These are phyloP conservation scores for Lophura nycthemera DNA, from an alignment of 2,113 vertebrate species.

Conservation along the genomic window DNA sequence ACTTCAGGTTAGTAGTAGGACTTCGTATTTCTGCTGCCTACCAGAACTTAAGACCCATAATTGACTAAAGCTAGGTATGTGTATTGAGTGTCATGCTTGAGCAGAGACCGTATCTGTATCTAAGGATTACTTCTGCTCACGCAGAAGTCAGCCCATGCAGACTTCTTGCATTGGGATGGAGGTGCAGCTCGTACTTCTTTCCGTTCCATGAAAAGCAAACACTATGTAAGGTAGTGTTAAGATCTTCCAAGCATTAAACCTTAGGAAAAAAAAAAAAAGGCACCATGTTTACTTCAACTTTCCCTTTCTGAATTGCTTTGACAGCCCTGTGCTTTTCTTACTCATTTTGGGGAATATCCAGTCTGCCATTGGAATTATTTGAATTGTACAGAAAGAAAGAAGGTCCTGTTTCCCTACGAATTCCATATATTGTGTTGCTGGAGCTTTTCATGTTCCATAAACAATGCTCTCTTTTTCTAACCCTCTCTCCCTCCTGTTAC, in stretches of 20 bases:
- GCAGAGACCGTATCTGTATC: fast-evolving
- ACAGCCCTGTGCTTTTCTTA: conserved; percentile 72
- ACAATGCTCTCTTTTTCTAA: conserved; percentile 72
- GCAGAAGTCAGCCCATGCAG: neutral
- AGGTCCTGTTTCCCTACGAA: conserved; percentile 60
- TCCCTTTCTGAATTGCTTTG: conserved; percentile 72
- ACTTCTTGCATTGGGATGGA: neutral
- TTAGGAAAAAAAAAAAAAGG: conserved; percentile 26
- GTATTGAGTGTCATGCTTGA: neutral
- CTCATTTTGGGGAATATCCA: conserved; percentile 69
- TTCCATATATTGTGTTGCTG: conserved; percentile 76
- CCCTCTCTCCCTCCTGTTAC: conserved; percentile 51
- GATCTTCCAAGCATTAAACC: conserved; percentile 48
- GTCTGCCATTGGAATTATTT: conserved; percentile 67
- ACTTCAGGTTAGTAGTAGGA: neutral
- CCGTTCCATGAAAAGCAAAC: neutral
- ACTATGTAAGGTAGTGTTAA: conserved; percentile 23
- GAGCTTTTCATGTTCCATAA: conserved; percentile 75
- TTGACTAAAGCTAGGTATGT: neutral
- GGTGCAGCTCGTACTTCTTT: neutral
- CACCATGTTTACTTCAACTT: conserved; percentile 72
- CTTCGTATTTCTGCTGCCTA: neutral
- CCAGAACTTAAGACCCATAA: neutral
- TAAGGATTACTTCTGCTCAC: neutral
- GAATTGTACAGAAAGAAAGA: conserved; percentile 74